Evolutionary conservation across 2,113 vertebrate genomes (phyloP).

Genomic region (Heterotis niloticus): DNA sequence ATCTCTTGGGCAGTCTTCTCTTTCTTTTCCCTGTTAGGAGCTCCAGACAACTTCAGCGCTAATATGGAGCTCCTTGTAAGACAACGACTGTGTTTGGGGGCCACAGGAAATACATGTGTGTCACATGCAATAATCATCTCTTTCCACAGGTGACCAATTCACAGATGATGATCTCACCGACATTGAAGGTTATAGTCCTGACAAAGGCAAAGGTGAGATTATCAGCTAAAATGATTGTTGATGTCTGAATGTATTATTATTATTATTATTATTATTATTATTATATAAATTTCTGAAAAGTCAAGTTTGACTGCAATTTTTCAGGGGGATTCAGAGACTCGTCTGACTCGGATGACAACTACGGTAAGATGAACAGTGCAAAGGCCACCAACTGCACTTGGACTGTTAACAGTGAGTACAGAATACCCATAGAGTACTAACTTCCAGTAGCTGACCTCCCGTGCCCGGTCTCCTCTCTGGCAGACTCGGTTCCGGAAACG

Average conservation of each 20-base stretch:
- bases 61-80: background rate
- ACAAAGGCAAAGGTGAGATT: constrained; percentile 75
- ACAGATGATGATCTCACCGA: constrained; percentile 69
- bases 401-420: background rate
- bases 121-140: background rate
- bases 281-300: too few species aligned
- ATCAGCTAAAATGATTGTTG: background rate
- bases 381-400: background rate
- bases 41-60: background rate
- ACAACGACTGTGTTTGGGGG: background rate
- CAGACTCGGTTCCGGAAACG: constrained; percentile 66
- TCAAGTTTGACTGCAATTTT: constrained; percentile 4
- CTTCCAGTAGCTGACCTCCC: background rate
- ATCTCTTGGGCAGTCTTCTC: background rate
- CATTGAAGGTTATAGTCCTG: constrained; percentile 70
- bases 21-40: background rate
- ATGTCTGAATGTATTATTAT: background rate
- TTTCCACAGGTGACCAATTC: constrained; percentile 45
- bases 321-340: constrained; percentile 30
- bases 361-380: constrained; percentile 35
- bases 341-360: constrained; percentile 31
- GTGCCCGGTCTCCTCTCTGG: constrained; percentile 15
- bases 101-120: background rate
- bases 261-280: background rate
- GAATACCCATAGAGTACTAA: background rate